Evolutionary conservation across 1,140 invertebrate genomes (phyloP).

Genomic region (Orchesella cincta): DNA sequence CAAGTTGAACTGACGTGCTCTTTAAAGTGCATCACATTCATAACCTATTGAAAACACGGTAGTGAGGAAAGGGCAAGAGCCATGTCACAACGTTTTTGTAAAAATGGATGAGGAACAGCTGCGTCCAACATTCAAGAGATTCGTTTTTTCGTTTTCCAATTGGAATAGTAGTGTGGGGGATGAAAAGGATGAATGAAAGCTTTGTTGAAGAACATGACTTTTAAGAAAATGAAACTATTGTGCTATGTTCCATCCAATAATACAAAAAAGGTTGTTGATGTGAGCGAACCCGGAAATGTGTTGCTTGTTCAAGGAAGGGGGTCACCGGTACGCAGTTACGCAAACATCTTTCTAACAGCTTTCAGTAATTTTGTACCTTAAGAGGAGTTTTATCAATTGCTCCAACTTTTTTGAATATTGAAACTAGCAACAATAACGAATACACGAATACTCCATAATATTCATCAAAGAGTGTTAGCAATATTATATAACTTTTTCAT

Average conservation of each 20-base stretch:
- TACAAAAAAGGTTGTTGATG: not conserved
- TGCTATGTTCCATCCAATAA: not conserved
- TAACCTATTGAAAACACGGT: not conserved
- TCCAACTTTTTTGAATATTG: too few relatives aligned
- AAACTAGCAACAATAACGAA: too few relatives aligned
- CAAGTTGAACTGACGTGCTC: not conserved
- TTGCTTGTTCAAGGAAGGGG: not conserved
- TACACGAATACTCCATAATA: too few relatives aligned
- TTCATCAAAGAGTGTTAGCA: too few relatives aligned
- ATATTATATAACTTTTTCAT: too few relatives aligned
- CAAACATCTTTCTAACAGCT: too few relatives aligned
- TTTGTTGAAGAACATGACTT: conserved; percentile 12
- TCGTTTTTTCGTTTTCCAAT: not conserved
- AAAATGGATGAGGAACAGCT: conserved; percentile 43
- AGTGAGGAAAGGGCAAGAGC: conserved; percentile 1
- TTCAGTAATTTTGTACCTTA: too few relatives aligned
- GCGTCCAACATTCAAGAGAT: conserved; percentile 15
- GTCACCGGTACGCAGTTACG: not conserved
- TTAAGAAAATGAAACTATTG: conserved; percentile 26
- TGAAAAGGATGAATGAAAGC: conserved; percentile 4
- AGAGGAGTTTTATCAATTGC: too few relatives aligned
- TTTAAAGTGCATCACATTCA: not conserved
- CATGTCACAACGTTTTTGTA: conserved; percentile 14
- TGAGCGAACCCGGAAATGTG: conserved; percentile 21
- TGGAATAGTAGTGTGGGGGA: not conserved